Evolutionary conservation across 2,797 vertebrate species (phyloP).

Genomic region (Scolopax bukidnonensis): DNA sequence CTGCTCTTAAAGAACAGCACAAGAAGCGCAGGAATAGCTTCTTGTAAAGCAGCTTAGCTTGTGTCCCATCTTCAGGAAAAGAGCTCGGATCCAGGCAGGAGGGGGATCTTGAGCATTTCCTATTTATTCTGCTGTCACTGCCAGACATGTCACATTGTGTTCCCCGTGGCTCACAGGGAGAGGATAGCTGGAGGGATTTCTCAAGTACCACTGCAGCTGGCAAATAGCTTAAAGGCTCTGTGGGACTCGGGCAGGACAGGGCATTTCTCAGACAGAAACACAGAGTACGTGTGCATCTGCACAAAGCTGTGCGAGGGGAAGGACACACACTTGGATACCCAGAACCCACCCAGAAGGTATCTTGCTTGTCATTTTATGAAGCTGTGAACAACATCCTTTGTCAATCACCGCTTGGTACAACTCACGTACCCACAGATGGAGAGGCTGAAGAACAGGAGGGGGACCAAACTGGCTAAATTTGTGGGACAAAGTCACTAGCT

Average conservation of each 20-base stretch:
- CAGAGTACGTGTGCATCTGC: background rate
- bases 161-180: background rate
- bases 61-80: background rate
- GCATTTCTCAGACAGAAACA: background rate
- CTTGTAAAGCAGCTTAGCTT: background rate
- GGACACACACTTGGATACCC: no score
- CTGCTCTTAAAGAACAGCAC: background rate
- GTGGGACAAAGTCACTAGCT: background rate
- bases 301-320: background rate
- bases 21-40: background rate
- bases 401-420: background rate
- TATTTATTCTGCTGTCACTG: constrained; percentile 9
- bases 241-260: background rate
- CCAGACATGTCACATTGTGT: background rate
- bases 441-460: background rate
- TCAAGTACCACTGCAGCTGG: background rate
- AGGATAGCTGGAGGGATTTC: background rate
- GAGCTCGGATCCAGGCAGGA: background rate
- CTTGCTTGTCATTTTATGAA: background rate
- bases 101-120: background rate
- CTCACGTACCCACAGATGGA: background rate
- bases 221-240: background rate
- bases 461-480: background rate
- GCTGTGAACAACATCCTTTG: background rate
- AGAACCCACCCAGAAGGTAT: background rate